Evolutionary conservation across 2,888 invertebrate genomes (phyloP).

Genomic region (Steinernema scapterisci): DNA sequence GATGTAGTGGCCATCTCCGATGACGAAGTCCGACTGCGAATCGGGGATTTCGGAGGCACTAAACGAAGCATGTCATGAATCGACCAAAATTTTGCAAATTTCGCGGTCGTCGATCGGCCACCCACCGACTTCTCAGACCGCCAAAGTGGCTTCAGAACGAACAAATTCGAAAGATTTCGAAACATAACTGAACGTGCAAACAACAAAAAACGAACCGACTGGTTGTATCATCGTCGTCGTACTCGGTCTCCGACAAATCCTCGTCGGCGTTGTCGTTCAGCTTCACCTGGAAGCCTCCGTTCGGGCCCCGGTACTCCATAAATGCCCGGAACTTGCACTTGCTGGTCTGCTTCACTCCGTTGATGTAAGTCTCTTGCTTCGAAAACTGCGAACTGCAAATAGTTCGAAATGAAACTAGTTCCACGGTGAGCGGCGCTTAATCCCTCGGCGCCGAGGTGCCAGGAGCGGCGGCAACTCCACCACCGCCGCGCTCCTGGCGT

Average conservation of each 20-base stretch:
- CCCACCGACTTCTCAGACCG: no score
- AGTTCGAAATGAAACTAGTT: neutral
- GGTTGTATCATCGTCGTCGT: constrained; percentile 59
- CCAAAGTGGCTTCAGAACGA: no score
- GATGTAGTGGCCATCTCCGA: constrained; percentile 39
- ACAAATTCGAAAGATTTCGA: no score
- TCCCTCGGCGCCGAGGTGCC: constrained; percentile 1
- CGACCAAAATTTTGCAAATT: neutral
- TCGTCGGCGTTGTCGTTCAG: constrained; percentile 59
- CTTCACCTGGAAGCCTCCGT: constrained; percentile 64
- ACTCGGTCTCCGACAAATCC: constrained; percentile 62
- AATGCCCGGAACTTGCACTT: constrained; percentile 63
- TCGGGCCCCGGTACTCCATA: constrained; percentile 61
- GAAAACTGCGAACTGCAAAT: constrained; percentile 61
- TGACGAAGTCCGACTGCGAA: constrained; percentile 46
- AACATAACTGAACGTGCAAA: neutral
- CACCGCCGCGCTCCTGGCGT: constrained; percentile 11
- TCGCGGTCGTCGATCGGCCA: neutral
- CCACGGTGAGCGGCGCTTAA: constrained; percentile 25
- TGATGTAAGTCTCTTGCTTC: constrained; percentile 62
- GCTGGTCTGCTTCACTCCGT: constrained; percentile 57
- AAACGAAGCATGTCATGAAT: neutral
- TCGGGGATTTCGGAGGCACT: constrained; percentile 51
- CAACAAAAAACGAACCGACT: constrained; percentile 34
- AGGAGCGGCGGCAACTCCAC: neutral